Percentiles rank a stretch among this genome's conserved stretches.
Conservation (phyloP, 2,113 vertebrate species). For the Prietella phreatophila region DNA sequence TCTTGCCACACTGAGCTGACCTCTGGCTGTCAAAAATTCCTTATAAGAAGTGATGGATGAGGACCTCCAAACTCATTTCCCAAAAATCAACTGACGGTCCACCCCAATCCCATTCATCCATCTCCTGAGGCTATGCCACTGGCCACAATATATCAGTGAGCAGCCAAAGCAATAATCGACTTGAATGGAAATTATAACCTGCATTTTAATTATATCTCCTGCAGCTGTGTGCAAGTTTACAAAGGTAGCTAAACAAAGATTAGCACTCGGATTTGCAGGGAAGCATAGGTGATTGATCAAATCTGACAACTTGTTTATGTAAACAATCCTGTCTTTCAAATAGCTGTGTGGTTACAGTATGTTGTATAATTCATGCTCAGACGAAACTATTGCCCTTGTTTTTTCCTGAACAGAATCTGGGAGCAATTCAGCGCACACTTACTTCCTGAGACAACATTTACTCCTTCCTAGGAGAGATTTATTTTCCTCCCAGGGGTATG, state of each 20-base stretch:
- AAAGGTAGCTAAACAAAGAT: constrained; percentile 59
- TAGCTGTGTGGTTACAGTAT: neutral
- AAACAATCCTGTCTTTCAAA: neutral
- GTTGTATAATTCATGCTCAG: constrained; percentile 60
- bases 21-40: constrained; percentile 79
- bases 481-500: constrained; percentile 61
- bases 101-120: constrained; percentile 68
- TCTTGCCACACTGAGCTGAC: constrained; percentile 73
- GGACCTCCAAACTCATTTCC: constrained; percentile 66
- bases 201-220: constrained; percentile 75
- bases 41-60: constrained; percentile 73
- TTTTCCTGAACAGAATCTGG: constrained; percentile 69
- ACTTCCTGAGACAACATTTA: constrained; percentile 71
- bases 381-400: constrained; percentile 69
- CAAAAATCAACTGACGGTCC: constrained; percentile 74
- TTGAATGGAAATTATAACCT: constrained; percentile 72
- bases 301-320: neutral
- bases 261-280: constrained; percentile 62
- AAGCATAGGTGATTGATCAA: neutral
- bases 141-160: constrained; percentile 66
- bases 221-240: constrained; percentile 66
- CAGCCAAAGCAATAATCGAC: constrained; percentile 66
- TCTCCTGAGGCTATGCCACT: constrained; percentile 71
- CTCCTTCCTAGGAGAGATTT: constrained; percentile 70
- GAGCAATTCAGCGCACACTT: constrained; percentile 68